A percentile compares a stretch with the other conserved stretches of the same genome.
phyloP scores from a whole-genome alignment of 1,140 invertebrate genomes.

The Hydropsyche tenuis region DNA sequence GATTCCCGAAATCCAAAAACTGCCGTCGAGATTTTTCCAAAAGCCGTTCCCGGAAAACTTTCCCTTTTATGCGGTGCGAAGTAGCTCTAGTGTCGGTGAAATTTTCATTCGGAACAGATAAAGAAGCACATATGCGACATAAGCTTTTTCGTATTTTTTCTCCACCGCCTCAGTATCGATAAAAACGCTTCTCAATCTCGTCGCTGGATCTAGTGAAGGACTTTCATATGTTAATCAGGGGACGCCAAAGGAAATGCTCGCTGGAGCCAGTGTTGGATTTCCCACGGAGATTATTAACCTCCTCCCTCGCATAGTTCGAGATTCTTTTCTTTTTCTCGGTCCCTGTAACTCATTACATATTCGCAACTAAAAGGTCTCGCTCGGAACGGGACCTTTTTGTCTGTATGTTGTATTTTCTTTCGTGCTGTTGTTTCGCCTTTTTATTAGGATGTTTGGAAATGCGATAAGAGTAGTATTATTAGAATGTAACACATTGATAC shows the following conservation, averaged over 20 bases:
- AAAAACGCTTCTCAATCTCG: no score
- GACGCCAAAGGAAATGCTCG: background rate
- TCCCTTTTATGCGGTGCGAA: no score
- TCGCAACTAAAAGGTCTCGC: conserved; percentile 21
- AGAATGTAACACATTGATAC: no score
- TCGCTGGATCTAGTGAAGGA: background rate
- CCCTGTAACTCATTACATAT: conserved; percentile 15
- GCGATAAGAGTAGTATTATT: background rate
- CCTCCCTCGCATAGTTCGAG: background rate
- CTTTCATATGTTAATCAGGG: conserved; percentile 17
- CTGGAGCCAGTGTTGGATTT: background rate
- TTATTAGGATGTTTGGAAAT: background rate
- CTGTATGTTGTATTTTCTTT: background rate
- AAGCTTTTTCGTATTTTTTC: no score
- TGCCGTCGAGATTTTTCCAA: no score
- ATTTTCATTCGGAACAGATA: background rate
- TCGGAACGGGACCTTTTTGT: background rate
- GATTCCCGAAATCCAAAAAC: no score
- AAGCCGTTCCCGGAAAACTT: no score
- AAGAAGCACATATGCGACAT: background rate
- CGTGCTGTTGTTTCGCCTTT: background rate
- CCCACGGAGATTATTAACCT: conserved; percentile 10
- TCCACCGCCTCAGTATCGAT: no score
- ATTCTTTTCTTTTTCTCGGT: background rate
- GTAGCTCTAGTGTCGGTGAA: background rate